Evolutionary conservation across 37 sponge, comb jelly and placozoan genomes (phyloP).

Genomic region (Ephydatia muelleri): DNA sequence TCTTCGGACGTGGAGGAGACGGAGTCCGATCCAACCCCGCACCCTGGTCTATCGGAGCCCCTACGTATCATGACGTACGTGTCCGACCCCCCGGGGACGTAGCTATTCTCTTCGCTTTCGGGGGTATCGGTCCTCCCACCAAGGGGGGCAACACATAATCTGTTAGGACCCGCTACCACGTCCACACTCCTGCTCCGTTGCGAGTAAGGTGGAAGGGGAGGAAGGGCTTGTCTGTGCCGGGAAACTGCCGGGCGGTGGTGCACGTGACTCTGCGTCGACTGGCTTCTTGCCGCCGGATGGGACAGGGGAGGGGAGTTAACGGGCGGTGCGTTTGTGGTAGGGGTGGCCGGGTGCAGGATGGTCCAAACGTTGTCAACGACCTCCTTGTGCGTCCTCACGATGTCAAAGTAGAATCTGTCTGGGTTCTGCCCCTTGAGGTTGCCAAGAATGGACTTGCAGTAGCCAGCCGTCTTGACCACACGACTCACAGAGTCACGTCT

Average conservation of each 20-base stretch:
- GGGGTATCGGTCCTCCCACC: conserved; percentile 3
- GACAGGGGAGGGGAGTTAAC: conserved; percentile 1
- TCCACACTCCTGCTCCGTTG: conserved; percentile 54
- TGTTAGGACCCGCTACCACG: not conserved
- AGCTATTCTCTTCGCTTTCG: conserved; percentile 17
- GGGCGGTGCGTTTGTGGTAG: conserved; percentile 20
- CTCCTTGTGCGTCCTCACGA: conserved; percentile 70
- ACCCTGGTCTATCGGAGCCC: conserved; percentile 14
- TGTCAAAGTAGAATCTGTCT: conserved; percentile 81
- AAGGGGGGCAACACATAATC: not conserved
- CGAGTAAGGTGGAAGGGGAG: conserved; percentile 42
- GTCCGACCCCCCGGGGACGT: conserved; percentile 53
- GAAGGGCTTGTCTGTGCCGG: not conserved
- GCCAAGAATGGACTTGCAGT: conserved; percentile 66
- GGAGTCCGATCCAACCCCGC: not conserved
- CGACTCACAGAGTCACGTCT: conserved; percentile 58
- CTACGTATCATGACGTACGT: conserved; percentile 43
- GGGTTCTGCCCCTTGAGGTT: conserved; percentile 58
- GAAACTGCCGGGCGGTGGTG: not conserved
- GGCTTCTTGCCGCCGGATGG: not conserved
- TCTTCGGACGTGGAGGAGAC: not conserved
- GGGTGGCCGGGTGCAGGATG: conserved; percentile 36
- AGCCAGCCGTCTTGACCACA: conserved; percentile 70
- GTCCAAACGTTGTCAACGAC: conserved; percentile 71
- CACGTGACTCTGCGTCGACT: not conserved